Conservation (phyloP, 2,797 vertebrate genomes). For the Perodicticus potto region DNA sequence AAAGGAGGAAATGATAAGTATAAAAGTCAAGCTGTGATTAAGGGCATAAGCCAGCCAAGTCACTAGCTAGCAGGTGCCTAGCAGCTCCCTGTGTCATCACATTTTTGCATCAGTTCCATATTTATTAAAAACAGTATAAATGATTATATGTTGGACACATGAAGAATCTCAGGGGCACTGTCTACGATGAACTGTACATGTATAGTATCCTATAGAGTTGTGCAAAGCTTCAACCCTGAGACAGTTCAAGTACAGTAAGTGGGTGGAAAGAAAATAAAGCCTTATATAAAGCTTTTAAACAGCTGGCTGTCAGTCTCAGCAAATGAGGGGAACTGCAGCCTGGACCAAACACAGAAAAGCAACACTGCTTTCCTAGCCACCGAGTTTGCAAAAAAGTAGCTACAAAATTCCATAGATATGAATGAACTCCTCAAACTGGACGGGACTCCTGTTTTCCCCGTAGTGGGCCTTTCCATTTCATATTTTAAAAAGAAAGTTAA, state of each 20-base stretch:
- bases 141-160: background rate
- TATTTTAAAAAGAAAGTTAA: conserved; percentile 45
- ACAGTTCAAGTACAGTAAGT: background rate
- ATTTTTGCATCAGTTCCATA: background rate
- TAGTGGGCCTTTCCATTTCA: background rate
- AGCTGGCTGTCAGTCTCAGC: background rate
- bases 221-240: conserved; percentile 3
- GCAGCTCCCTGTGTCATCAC: background rate
- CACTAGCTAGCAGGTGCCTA: background rate
- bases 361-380: background rate
- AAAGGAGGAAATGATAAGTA: background rate
- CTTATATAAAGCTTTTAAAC: background rate
- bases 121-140: background rate
- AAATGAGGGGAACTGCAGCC: background rate
- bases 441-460: background rate
- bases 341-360: background rate
- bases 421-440: background rate
- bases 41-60: background rate
- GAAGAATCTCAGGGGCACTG: background rate
- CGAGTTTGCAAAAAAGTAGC: background rate
- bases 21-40: background rate
- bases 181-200: background rate
- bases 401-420: background rate
- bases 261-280: background rate
- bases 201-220: background rate